Evolutionary conservation across 2,113 vertebrate species (phyloP).

Genomic region (Tachysurus vachellii): DNA sequence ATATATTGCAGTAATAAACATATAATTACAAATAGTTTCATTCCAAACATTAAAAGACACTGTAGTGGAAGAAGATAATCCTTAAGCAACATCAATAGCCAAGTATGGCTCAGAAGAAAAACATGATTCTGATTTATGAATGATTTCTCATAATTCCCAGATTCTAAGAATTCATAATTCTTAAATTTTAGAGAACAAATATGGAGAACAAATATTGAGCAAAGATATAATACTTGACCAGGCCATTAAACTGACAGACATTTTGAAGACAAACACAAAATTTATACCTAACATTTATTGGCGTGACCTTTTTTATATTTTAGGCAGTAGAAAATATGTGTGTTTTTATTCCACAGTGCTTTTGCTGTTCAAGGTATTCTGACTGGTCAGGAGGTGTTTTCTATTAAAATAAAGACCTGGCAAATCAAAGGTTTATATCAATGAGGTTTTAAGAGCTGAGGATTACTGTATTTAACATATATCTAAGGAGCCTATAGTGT

Average conservation of each 20-base stretch:
- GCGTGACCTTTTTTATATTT: background rate
- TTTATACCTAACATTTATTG: background rate
- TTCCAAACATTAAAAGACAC: background rate
- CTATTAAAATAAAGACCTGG: background rate
- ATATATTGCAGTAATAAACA: background rate
- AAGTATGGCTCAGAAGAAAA: conserved; percentile 10
- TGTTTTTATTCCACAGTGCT: background rate
- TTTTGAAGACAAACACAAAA: conserved; percentile 18
- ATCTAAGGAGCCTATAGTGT: background rate
- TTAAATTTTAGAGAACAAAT: background rate
- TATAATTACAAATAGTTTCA: background rate
- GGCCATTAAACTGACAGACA: background rate
- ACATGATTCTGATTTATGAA: conserved; percentile 17
- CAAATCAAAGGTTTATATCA: background rate
- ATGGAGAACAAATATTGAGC: background rate
- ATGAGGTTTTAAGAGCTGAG: background rate
- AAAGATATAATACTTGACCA: background rate
- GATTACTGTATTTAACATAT: background rate
- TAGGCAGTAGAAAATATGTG: background rate
- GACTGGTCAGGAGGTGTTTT: background rate
- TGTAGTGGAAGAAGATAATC: background rate
- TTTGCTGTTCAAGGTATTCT: background rate
- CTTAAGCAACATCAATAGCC: conserved; percentile 3
- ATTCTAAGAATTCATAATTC: conserved; percentile 16
- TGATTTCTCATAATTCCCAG: conserved; percentile 17